Conservation (phyloP, 2,888 invertebrate genomes). For the Alentia gelatinosa region DNA sequence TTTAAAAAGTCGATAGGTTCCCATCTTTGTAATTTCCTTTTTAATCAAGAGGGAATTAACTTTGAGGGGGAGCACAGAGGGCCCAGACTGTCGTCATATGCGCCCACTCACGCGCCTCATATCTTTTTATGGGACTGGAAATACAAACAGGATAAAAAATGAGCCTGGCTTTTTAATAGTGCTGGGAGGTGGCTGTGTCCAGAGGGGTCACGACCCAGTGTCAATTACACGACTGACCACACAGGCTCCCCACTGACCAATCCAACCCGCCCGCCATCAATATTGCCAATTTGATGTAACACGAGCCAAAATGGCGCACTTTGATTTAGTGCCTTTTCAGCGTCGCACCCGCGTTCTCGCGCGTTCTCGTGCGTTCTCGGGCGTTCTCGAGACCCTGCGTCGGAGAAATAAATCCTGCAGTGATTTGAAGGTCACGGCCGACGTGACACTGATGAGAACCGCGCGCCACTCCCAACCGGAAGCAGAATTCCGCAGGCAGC, state of each 20-base stretch:
- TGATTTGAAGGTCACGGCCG: neutral
- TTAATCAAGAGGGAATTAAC: conserved; percentile 48
- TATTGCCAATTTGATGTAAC: conserved; percentile 49
- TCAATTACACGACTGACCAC: conserved; percentile 50
- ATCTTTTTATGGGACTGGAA: conserved; percentile 18
- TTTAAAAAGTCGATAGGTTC: conserved; percentile 18
- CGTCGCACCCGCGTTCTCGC: neutral
- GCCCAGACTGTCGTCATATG: neutral
- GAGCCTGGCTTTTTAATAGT: conserved; percentile 16
- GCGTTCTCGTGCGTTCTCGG: neutral
- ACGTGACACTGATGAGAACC: conserved; percentile 21
- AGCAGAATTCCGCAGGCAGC: neutral
- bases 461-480: neutral
- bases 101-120: neutral
- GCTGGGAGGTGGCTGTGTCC: conserved; percentile 5
- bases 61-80: neutral
- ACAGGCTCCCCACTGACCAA: conserved; percentile 28
- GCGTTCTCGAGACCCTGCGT: neutral
- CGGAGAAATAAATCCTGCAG: neutral
- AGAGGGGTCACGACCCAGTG: conserved; percentile 21
- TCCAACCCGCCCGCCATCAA: neutral
- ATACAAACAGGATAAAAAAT: conserved; percentile 31
- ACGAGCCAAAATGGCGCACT: neutral
- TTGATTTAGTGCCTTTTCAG: conserved; percentile 43
- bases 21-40: conserved; percentile 49